A percentile compares a stretch with the other conserved stretches of the same genome.
Evolutionary conservation across 1,140 invertebrate species (phyloP).

Genomic region (Bombus terrestris): DNA sequence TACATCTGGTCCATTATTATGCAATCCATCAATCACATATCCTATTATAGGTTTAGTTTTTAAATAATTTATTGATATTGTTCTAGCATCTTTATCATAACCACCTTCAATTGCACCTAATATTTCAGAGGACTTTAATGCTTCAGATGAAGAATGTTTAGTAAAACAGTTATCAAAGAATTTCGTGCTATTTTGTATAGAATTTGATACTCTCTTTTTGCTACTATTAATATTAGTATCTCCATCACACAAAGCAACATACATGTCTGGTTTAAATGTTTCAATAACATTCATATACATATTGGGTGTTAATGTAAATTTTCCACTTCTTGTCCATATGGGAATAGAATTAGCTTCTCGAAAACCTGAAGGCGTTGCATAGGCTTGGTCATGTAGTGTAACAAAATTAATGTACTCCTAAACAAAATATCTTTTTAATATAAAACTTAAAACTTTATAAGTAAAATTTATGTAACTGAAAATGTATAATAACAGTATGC

Average conservation of each 20-base stretch:
- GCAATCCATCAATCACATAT: slow-evolving; percentile 91
- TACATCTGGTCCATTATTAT: slow-evolving; percentile 86
- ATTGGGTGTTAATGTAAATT: slow-evolving; percentile 85
- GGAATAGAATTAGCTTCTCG: slow-evolving; percentile 87
- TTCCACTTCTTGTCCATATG: slow-evolving; percentile 89
- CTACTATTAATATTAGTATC: slow-evolving; percentile 87
- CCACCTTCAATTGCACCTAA: slow-evolving; percentile 91
- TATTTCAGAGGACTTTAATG: slow-evolving; percentile 80
- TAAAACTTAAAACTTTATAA: neutral
- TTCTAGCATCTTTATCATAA: slow-evolving; percentile 84
- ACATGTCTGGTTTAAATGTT: slow-evolving; percentile 90
- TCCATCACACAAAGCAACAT: slow-evolving; percentile 91
- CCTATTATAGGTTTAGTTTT: slow-evolving; percentile 85
- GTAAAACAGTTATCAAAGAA: slow-evolving; percentile 86
- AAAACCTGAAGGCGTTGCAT: slow-evolving; percentile 85
- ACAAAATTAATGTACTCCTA: slow-evolving; percentile 85
- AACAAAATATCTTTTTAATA: slow-evolving; percentile 55
- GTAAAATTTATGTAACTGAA: no score
- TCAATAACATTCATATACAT: slow-evolving; percentile 90
- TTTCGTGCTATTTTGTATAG: slow-evolving; percentile 84
- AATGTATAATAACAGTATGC: slow-evolving; percentile 19
- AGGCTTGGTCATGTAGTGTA: slow-evolving; percentile 86
- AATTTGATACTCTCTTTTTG: slow-evolving; percentile 87
- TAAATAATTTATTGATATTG: slow-evolving; percentile 85
- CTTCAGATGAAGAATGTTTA: slow-evolving; percentile 83